phyloP scores from a whole-genome alignment of 2,113 vertebrate species.

The Leptosomus discolor region DNA sequence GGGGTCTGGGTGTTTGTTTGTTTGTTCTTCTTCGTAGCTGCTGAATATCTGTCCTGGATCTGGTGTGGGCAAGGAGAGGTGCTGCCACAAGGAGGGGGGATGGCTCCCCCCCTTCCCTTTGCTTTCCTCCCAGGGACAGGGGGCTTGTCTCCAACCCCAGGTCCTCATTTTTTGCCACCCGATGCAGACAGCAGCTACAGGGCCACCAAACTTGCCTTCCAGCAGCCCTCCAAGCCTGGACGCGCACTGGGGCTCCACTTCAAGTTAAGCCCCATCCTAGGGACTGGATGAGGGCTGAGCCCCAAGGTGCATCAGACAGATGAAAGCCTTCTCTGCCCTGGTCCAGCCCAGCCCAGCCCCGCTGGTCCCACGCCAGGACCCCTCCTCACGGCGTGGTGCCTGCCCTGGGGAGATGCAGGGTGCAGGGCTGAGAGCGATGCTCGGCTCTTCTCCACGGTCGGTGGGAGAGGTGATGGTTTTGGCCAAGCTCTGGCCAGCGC shows the following conservation, averaged over 20 bases:
- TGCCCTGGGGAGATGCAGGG: accelerated
- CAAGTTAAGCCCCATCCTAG: not conserved
- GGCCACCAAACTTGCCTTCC: not conserved
- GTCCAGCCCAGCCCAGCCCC: not conserved
- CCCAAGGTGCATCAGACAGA: accelerated
- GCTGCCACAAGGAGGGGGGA: accelerated
- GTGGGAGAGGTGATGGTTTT: not conserved
- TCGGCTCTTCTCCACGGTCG: accelerated
- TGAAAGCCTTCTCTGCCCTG: accelerated
- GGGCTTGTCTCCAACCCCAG: not conserved
- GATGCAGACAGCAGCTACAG: not conserved
- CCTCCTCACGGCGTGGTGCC: accelerated
- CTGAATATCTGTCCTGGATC: not conserved
- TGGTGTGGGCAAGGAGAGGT: accelerated
- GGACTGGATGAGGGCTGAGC: not conserved
- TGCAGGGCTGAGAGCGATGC: accelerated
- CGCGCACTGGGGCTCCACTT: accelerated
- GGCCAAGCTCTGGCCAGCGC: accelerated
- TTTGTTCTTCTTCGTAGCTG: not conserved
- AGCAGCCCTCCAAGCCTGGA: not conserved
- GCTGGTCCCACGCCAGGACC: accelerated
- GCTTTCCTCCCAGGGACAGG: too few species aligned
- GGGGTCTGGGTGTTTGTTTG: not conserved
- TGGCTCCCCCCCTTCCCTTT: not conserved
- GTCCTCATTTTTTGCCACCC: not conserved